Conservation (phyloP, 2,797 vertebrate species). For the Platalea minor region DNA sequence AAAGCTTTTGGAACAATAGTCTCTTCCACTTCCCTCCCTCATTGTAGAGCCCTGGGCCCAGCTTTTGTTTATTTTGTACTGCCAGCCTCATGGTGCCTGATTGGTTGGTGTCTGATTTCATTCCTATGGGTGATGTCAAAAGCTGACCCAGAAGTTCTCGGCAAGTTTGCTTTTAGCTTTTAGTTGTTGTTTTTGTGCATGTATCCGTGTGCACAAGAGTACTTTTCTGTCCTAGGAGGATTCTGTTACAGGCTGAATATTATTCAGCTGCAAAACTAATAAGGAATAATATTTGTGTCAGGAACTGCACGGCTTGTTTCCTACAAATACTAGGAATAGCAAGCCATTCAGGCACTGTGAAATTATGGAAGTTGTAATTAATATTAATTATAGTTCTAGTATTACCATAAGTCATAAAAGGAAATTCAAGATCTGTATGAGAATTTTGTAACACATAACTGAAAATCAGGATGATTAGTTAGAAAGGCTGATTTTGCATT, state of each 20-base stretch:
- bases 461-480: neutral
- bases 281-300: constrained; percentile 28
- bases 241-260: constrained; percentile 56
- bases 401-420: neutral
- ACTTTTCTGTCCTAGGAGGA: constrained; percentile 38
- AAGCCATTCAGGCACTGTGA: neutral
- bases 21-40: constrained; percentile 65
- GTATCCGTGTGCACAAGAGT: constrained; percentile 47
- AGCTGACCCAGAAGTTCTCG: constrained; percentile 46
- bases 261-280: constrained; percentile 51
- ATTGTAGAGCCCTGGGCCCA: constrained; percentile 52
- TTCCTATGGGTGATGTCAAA: constrained; percentile 53
- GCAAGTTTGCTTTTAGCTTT: constrained; percentile 43
- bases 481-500: neutral
- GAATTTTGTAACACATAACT: neutral
- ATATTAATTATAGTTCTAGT: neutral
- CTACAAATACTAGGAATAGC: neutral
- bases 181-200: constrained; percentile 56
- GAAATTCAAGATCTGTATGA: neutral
- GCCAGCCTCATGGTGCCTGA: constrained; percentile 59
- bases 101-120: constrained; percentile 68
- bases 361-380: constrained; percentile 17
- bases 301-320: constrained; percentile 20
- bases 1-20: constrained; percentile 65
- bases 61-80: constrained; percentile 66